Base-by-base conservation (phyloP, 2,888 invertebrate genomes). In the Galeopsomyia nigrocyanea region DNA sequence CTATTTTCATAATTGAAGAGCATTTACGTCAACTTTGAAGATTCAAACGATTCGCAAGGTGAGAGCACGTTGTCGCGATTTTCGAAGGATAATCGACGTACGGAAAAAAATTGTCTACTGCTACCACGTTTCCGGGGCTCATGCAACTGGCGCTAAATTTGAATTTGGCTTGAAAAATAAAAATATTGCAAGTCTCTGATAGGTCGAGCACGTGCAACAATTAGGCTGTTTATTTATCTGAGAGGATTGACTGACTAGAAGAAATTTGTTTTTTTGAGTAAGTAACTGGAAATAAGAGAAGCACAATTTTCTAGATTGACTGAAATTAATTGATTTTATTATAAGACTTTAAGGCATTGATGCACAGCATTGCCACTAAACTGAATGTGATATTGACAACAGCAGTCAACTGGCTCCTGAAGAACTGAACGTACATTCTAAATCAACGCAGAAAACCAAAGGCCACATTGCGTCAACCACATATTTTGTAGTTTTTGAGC, bases 21-120 rank as follows among this genome's bases (percentile, higher is more conserved):
- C 10, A 7, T 39, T 10, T 13, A 13, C 39, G 1, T 39, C 1
- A 10, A 5, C 7, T 39, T 7, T 39, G 10, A 39, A 39, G 39
- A 10, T 39, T 7, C 31, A 14, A n/a, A 22, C 16, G 53, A 39
- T 46, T 50, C 39, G 57, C 9, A 58, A 49, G 60, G 31, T 26
- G 21, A 56, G 67, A 74, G 61, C 61, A 60, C 65, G 60, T 69
- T 60, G 61, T 61, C 13, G 57, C 46, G 16, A 50, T 51, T 31
- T 21, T 16, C 31, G 47, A 21, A n/a, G 6, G 14, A 14, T 47
- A 31, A 2, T 31, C 19, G 56, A 56, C 49, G 39, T 39, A 26
- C 56, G 71, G 22, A 61, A 68, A 68, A 67, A 67, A 67, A 69
- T 74, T 70, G 73, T 70, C 74, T 60, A 74, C 74, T 74, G 74